phyloP scores from a whole-genome alignment of 64 coral and sea anemone genomes.

The Pocillopora verrucosa region DNA sequence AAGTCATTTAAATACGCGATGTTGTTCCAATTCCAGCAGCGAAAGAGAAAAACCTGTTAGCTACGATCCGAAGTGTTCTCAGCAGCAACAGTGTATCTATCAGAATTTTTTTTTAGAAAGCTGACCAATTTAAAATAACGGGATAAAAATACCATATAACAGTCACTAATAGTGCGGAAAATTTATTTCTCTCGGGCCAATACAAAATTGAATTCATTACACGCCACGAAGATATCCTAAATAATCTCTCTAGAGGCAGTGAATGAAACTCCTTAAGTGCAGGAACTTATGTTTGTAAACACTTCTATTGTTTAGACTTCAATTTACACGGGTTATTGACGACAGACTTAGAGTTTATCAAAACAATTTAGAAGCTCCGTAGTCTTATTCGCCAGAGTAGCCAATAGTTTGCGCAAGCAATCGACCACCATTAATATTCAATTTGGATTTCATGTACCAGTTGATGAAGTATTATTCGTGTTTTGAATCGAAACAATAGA shows the following conservation, averaged over 20 bases:
- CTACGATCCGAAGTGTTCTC: neutral
- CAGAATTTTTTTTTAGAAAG: neutral
- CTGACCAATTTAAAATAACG: neutral
- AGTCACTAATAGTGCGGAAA: neutral
- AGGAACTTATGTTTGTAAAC: conserved; percentile 37
- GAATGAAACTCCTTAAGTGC: neutral
- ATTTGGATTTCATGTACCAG: neutral
- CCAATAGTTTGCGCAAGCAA: neutral
- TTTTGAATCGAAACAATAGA: conserved; percentile 28
- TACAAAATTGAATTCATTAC: neutral
- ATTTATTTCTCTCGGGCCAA: neutral
- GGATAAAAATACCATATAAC: neutral
- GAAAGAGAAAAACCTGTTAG: neutral
- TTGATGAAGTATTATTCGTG: conserved; percentile 6
- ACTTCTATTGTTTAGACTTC: conserved; percentile 12
- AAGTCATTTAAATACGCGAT: too few relatives aligned
- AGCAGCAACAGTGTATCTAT: neutral
- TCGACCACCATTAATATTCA: conserved; percentile 1
- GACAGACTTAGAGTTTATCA: conserved; percentile 35
- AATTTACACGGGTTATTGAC: conserved; percentile 23
- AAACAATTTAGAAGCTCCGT: conserved; percentile 17
- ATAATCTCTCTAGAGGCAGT: neutral
- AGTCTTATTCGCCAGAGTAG: neutral
- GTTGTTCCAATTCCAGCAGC: neutral
- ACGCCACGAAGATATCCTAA: neutral